Evolutionary conservation across 1,140 invertebrate species (phyloP), one percentile per base, ranked within the genome.

Genomic region (Zaprionus taronus): DNA sequence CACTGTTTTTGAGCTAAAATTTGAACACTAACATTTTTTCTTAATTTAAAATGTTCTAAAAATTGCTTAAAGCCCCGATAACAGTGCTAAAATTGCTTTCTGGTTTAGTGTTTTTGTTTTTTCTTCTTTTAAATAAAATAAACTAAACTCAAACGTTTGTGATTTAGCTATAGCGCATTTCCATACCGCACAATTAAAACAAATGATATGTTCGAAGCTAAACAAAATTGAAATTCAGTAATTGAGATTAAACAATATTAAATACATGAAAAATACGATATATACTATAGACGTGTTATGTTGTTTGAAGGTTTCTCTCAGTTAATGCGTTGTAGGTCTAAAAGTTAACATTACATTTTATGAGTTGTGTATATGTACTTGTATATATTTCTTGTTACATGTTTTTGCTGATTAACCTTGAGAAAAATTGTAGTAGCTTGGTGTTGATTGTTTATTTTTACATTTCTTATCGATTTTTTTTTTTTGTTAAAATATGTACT

Each of bases 1-100:
- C 84, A 84, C 84, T 89, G 84, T 81, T 80, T 68, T 79, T 64
- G 84, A 75, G 85, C 85, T 71, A 90, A 84, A 75, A 62, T 90
- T 89, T 90, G 86, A 90, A 85, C 85, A 90, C 86, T 90, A 90
- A 90, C 85, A 90, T 82, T 90, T 81, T 77, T 51, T 51, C 68
- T 69, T 77, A 77, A 63, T 64, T 74, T 66, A 84, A 87, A 89
- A 87, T 87, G 84, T 72, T 84, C 81, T 89, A 89, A 74, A 77
- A 89, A 77, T 87, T 89, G 78, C 84, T 89, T 72, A 55, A 76
- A 64, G 70, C 78, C 68, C 60, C 51, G 55, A 36, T 63, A 58
- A 69, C 81, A 87, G 84, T 89, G 84, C 85, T 73, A 77, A 81
- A 73, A 7, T 65, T 55, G 28, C 73, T 72, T 65, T 36, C 44